A percentile compares a stretch with the other conserved stretches of the same genome.
Evolutionary conservation across 1,140 invertebrate species (phyloP).

Genomic region (Leucophenga varia): DNA sequence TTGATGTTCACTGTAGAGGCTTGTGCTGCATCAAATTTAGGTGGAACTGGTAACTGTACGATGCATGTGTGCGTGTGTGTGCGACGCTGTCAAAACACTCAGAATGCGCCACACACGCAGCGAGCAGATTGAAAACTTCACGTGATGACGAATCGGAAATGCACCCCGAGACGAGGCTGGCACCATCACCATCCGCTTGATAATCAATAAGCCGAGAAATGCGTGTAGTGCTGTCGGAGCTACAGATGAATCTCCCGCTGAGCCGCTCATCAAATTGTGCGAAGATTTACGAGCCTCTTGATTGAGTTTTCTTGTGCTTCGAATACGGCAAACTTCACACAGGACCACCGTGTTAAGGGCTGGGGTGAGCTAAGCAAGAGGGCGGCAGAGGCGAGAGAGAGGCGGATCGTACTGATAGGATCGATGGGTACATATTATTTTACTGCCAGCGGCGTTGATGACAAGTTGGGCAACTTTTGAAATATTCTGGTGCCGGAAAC

Average conservation of each 20-base stretch:
- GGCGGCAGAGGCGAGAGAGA: constrained; percentile 8
- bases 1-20: constrained; percentile 16
- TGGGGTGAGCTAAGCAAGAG: constrained; percentile 7
- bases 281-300: too few species aligned
- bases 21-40: constrained; percentile 31
- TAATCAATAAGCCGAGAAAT: constrained; percentile 47
- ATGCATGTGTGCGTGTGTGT: constrained; percentile 11
- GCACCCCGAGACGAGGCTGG: constrained; percentile 29
- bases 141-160: constrained; percentile 50
- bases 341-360: constrained; percentile 35
- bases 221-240: too few species aligned
- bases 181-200: too few species aligned
- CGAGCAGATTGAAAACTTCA: constrained; percentile 28
- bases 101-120: constrained; percentile 28
- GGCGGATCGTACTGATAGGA: too few species aligned
- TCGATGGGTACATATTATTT: too few species aligned
- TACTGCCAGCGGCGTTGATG: too few species aligned
- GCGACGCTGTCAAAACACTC: constrained; percentile 29
- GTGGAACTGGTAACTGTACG: constrained; percentile 24
- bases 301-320: too few species aligned
- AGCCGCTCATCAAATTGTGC: too few species aligned
- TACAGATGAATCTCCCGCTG: constrained; percentile 38
- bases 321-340: constrained; percentile 48
- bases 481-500: too few species aligned
- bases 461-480: too few species aligned